phyloP scores from a whole-genome alignment of 2,888 invertebrate genomes.

The Hirtodrosophila confusa region DNA sequence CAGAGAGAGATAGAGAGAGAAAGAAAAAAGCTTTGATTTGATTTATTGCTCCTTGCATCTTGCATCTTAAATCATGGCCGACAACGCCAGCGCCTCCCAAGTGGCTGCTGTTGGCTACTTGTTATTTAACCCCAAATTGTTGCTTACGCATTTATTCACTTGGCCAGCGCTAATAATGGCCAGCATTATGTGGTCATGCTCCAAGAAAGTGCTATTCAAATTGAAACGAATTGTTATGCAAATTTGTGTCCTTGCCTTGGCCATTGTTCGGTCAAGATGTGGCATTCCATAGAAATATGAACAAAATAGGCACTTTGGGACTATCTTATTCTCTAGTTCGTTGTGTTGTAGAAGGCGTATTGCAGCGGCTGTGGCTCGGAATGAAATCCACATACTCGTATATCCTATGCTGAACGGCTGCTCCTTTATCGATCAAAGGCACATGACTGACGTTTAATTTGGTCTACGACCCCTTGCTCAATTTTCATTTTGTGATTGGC shows the following conservation, averaged over 20 bases:
- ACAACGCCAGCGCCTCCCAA: conserved; percentile 12
- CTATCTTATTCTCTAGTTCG: not conserved
- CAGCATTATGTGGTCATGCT: conserved; percentile 38
- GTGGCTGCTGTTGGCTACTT: conserved; percentile 22
- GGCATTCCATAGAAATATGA: conserved; percentile 2
- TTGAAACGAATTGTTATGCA: conserved; percentile 66
- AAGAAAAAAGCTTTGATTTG: conserved; percentile 61
- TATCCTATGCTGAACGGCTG: not conserved
- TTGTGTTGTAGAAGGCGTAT: not conserved
- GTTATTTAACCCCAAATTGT: conserved; percentile 60
- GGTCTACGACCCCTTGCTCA: conserved; percentile 19
- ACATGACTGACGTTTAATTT: conserved; percentile 62
- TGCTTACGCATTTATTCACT: conserved; percentile 58
- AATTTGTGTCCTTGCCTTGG: conserved; percentile 40
- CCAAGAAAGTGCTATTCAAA: conserved; percentile 54
- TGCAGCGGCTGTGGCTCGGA: not conserved
- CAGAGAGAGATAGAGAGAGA: not conserved
- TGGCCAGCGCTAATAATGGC: conserved; percentile 44
- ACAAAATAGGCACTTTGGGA: not conserved
- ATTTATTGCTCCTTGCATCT: conserved; percentile 67
- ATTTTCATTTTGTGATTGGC: conserved; percentile 32
- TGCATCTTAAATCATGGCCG: conserved; percentile 65
- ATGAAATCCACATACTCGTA: not conserved
- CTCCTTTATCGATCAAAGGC: conserved; percentile 28
- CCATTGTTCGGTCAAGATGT: conserved; percentile 12